These are phyloP conservation scores for Diplosoma virens DNA, from an alignment of 23 tunicate genomes.

Conservation along the genomic window DNA sequence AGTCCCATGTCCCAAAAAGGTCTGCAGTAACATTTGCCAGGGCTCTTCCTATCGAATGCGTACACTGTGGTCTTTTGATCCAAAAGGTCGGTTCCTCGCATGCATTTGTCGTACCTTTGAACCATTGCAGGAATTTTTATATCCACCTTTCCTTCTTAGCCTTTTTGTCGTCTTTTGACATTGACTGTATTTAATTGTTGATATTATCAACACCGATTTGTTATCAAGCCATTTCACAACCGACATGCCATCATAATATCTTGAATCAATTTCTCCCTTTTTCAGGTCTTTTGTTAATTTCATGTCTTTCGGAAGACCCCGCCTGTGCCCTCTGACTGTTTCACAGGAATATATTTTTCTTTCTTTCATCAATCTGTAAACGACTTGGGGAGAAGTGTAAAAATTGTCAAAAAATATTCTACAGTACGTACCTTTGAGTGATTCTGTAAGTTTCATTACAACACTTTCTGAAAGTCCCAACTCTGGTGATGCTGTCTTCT, in stretches of 20 bases:
- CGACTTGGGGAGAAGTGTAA: slow-evolving; percentile 5
- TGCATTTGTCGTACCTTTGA: slow-evolving; percentile 4
- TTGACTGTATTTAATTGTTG: slow-evolving; percentile 8
- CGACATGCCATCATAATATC: slow-evolving; percentile 12
- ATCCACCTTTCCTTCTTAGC: slow-evolving; percentile 4
- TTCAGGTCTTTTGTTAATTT: background rate
- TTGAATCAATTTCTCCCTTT: background rate
- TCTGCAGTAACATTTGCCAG: slow-evolving; percentile 4
- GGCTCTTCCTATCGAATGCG: slow-evolving; percentile 5
- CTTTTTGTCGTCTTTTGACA: background rate
- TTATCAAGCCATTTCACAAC: slow-evolving; percentile 12
- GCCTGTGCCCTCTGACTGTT: background rate
- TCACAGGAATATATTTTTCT: slow-evolving; percentile 13
- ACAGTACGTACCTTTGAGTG: background rate
- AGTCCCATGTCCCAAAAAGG: slow-evolving; percentile 24
- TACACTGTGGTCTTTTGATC: slow-evolving; percentile 12
- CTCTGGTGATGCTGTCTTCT: background rate
- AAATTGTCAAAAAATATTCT: slow-evolving; percentile 22
- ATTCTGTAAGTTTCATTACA: slow-evolving; percentile 11
- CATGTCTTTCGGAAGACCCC: slow-evolving; percentile 14
- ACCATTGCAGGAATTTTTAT: slow-evolving; percentile 11
- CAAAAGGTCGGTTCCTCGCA: slow-evolving; percentile 26
- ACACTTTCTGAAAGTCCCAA: slow-evolving; percentile 8
- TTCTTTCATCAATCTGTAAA: slow-evolving; percentile 14
- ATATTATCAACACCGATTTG: slow-evolving; percentile 3